Percentiles rank a stretch among this genome's conserved stretches.
Evolutionary conservation across 2,888 invertebrate genomes (phyloP).

Genomic region (Thymelicus sylvestris): DNA sequence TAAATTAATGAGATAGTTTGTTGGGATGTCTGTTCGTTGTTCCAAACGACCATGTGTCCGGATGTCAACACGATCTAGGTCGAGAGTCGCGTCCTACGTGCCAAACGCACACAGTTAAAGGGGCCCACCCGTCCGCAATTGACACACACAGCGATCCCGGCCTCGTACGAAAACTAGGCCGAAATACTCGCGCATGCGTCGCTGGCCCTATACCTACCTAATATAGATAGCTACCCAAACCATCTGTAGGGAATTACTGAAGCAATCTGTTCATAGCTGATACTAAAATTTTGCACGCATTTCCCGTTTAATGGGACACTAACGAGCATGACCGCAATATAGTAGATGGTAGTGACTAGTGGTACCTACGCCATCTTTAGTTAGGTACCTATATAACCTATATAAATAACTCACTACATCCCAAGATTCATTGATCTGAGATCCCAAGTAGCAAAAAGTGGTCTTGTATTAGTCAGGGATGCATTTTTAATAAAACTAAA

Average conservation of each 20-base stretch:
- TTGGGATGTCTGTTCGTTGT: slow-evolving; percentile 20
- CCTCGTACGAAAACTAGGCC: slow-evolving; percentile 68
- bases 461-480: no score
- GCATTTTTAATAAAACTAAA: no score
- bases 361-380: no score
- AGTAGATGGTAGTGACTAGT: neutral
- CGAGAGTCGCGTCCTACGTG: slow-evolving; percentile 64
- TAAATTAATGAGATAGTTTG: neutral
- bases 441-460: no score
- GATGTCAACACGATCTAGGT: slow-evolving; percentile 57
- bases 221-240: slow-evolving; percentile 39
- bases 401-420: no score
- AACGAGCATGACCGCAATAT: slow-evolving; percentile 2
- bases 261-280: slow-evolving; percentile 7
- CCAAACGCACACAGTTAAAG: slow-evolving; percentile 59
- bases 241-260: slow-evolving; percentile 19
- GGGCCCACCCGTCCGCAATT: slow-evolving; percentile 45
- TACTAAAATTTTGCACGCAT: slow-evolving; percentile 13
- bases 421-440: no score
- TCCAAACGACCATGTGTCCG: slow-evolving; percentile 26
- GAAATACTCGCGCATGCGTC: slow-evolving; percentile 69
- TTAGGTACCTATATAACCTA: neutral
- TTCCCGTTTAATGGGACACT: slow-evolving; percentile 14
- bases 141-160: slow-evolving; percentile 47
- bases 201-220: slow-evolving; percentile 41